A percentile compares a stretch with the other conserved stretches of the same genome.
These are phyloP conservation scores for Drosophila mayaguana DNA, from an alignment of 2,888 invertebrate species.

Conservation along the genomic window DNA sequence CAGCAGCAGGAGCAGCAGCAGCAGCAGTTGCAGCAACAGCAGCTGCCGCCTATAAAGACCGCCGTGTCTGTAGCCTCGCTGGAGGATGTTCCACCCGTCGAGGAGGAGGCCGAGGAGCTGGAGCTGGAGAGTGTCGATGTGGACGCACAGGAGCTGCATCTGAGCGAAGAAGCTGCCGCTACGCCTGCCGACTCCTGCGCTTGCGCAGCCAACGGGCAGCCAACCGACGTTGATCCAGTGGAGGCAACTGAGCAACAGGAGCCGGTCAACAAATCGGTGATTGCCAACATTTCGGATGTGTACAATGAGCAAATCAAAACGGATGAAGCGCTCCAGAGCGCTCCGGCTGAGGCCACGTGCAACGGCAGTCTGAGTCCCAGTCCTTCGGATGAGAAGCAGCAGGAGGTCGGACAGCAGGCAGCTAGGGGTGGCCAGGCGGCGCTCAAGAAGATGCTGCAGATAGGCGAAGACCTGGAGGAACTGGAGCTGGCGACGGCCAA, in stretches of 20 bases:
- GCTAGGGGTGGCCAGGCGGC: constrained; percentile 74
- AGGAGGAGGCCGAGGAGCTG: constrained; percentile 64
- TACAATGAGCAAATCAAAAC: constrained; percentile 85
- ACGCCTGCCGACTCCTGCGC: constrained; percentile 25
- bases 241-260: constrained; percentile 41
- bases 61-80: constrained; percentile 75
- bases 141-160: constrained; percentile 55
- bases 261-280: constrained; percentile 72
- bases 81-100: constrained; percentile 81
- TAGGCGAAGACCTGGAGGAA: constrained; percentile 80
- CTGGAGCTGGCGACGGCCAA: constrained; percentile 75
- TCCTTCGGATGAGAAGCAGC: not conserved
- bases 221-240: constrained; percentile 10
- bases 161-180: not conserved
- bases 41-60: constrained; percentile 44
- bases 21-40: constrained; percentile 54
- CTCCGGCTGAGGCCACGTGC: constrained; percentile 50
- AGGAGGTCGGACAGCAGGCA: not conserved
- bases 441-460: constrained; percentile 85
- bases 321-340: constrained; percentile 70
- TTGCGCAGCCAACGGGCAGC: constrained; percentile 32
- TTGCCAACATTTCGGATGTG: constrained; percentile 85
- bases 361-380: constrained; percentile 65
- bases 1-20: constrained; percentile 49
- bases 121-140: constrained; percentile 52